Percentiles rank a stretch among this genome's conserved stretches.
These are phyloP conservation scores for Hyposmocoma kahamanoa DNA, from an alignment of 1,140 invertebrate genomes.

Conservation along the genomic window DNA sequence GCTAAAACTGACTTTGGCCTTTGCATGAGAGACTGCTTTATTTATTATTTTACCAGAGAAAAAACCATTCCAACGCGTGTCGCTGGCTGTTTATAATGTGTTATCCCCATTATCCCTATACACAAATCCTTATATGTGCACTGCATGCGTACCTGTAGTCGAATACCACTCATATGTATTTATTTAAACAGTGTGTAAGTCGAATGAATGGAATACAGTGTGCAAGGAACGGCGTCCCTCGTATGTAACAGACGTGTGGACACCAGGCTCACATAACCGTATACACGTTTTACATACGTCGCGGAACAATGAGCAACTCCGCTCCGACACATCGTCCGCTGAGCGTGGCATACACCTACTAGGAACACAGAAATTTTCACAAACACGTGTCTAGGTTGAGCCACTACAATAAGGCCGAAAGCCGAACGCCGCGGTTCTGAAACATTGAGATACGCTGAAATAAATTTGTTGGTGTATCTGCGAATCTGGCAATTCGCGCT, in stretches of 20 bases:
- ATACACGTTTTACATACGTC: conserved; percentile 8
- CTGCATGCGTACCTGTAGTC: no score
- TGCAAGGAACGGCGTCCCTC: conserved; percentile 35
- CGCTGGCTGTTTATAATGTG: no score
- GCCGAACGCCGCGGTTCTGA: background rate
- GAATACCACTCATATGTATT: no score
- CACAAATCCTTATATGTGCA: no score
- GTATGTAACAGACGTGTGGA: conserved; percentile 34
- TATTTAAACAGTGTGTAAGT: no score
- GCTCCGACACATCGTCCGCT: conserved; percentile 8
- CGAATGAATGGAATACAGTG: conserved; percentile 1
- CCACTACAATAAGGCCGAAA: background rate
- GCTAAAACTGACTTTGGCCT: conserved; percentile 1
- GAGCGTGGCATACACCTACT: conserved; percentile 15
- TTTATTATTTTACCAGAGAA: no score
- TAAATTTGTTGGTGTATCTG: background rate
- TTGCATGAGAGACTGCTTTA: no score
- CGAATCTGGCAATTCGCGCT: conserved; percentile 8
- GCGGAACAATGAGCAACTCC: conserved; percentile 8
- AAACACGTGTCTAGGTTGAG: no score
- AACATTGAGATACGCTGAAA: background rate
- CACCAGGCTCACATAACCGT: conserved; percentile 36
- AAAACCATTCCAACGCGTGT: no score
- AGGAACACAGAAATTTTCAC: conserved; percentile 7
- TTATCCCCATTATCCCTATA: no score